phyloP scores from a whole-genome alignment of 2,113 vertebrate species.

The Megalops atlanticus region DNA sequence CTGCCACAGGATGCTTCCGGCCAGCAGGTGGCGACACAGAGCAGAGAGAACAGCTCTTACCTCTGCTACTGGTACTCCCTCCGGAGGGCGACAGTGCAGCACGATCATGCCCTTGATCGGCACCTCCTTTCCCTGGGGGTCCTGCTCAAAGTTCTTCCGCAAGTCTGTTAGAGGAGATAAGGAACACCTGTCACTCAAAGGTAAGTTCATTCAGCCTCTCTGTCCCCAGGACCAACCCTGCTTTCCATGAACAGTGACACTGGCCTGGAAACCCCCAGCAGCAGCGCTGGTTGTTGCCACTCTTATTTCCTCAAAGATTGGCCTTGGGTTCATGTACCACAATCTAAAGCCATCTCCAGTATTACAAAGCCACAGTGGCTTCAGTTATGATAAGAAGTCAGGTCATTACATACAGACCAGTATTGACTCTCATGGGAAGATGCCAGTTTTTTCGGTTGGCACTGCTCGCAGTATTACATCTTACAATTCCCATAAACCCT shows the following conservation, averaged over 20 bases:
- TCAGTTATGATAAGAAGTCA: background rate
- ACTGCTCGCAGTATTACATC: background rate
- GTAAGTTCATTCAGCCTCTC: slow-evolving; percentile 37
- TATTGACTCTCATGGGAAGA: background rate
- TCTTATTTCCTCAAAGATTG: background rate
- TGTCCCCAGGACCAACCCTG: slow-evolving; percentile 13
- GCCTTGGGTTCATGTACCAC: background rate
- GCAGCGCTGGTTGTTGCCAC: background rate
- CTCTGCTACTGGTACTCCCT: slow-evolving; percentile 91
- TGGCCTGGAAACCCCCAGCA: slow-evolving; percentile 3
- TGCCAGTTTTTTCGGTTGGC: background rate
- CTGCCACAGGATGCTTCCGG: background rate
- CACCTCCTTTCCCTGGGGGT: slow-evolving; percentile 93
- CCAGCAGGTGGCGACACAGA: background rate
- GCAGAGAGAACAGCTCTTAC: slow-evolving; percentile 67
- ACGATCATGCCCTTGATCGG: slow-evolving; percentile 97
- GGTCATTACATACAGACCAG: background rate
- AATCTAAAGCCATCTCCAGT: background rate
- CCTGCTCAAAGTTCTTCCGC: slow-evolving; percentile 94
- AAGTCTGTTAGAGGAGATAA: slow-evolving; percentile 81
- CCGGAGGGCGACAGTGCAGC: slow-evolving; percentile 91
- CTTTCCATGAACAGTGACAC: background rate
- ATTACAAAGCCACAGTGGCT: background rate
- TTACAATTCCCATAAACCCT: too few species aligned
- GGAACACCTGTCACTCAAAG: slow-evolving; percentile 57